Evolutionary conservation across 2,113 vertebrate species (phyloP).

Genomic region (Leucopsar rothschildi): DNA sequence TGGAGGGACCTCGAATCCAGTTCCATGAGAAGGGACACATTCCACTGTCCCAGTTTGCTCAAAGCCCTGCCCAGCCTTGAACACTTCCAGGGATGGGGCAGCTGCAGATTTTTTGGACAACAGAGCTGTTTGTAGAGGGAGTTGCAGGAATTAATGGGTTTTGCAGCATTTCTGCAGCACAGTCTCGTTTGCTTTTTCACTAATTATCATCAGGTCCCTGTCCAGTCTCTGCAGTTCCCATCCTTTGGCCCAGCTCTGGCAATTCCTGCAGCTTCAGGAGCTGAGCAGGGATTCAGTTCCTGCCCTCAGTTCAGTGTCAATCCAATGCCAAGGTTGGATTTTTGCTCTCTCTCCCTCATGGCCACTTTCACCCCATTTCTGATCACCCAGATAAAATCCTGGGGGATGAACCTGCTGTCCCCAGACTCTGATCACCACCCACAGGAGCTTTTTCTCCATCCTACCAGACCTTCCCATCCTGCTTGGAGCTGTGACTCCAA

Average conservation of each 20-base stretch:
- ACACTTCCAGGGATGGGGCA: background rate
- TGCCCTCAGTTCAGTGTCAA: background rate
- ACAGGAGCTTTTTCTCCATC: background rate
- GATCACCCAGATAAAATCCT: background rate
- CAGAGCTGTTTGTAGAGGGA: background rate
- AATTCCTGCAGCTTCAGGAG: background rate
- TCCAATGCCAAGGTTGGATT: background rate
- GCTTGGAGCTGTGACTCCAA: background rate
- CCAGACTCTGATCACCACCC: background rate
- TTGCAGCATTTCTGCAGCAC: background rate
- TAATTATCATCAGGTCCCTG: fast-evolving
- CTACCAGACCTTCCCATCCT: background rate
- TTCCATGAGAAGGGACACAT: fast-evolving
- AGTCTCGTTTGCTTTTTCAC: background rate
- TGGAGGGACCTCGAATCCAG: background rate
- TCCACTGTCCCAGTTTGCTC: background rate
- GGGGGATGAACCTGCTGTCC: background rate
- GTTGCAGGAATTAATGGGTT: too few species aligned
- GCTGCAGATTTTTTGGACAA: background rate
- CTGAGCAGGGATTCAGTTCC: background rate
- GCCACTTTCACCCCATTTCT: background rate
- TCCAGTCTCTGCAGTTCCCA: fast-evolving
- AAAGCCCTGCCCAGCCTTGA: background rate
- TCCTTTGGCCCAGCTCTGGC: background rate
- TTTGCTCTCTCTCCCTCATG: background rate